These are phyloP conservation scores for Rhingia campestris DNA, from an alignment of 2,888 invertebrate genomes.

Conservation along the genomic window DNA sequence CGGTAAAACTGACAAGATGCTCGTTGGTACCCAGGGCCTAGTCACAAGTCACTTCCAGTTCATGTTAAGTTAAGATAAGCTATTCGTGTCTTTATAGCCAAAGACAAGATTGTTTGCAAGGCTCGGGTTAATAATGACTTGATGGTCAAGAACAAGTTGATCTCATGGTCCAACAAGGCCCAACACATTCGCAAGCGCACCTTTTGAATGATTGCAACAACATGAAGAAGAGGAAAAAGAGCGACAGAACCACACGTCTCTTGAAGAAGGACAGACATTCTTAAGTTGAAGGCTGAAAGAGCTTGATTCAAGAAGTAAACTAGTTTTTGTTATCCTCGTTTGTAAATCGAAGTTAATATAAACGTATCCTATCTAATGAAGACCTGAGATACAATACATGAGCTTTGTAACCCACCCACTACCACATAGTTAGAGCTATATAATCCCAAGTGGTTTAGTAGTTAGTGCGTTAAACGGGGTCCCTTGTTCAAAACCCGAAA, in stretches of 20 bases:
- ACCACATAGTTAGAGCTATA: too few species aligned
- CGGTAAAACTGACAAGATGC: too few species aligned
- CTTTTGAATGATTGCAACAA: constrained; percentile 90
- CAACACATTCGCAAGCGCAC: constrained; percentile 92
- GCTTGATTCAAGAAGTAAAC: constrained; percentile 84
- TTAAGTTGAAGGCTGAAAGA: constrained; percentile 82
- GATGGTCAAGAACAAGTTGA: constrained; percentile 93
- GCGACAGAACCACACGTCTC: constrained; percentile 84
- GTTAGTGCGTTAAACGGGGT: too few species aligned
- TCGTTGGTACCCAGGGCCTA: too few species aligned
- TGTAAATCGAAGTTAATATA: constrained; percentile 64
- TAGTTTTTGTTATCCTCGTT: constrained; percentile 45
- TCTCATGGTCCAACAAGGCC: constrained; percentile 95
- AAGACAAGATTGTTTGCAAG: constrained; percentile 93
- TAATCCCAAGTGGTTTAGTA: too few species aligned
- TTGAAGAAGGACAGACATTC: constrained; percentile 82
- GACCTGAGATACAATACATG: too few species aligned
- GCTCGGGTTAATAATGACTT: constrained; percentile 94
- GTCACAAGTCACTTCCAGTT: too few species aligned
- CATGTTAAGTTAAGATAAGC: too few species aligned
- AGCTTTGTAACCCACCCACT: too few species aligned
- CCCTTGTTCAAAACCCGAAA: too few species aligned
- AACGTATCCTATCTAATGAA: too few species aligned
- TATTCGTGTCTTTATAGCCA: constrained; percentile 93
- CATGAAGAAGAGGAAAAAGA: constrained; percentile 87